Conservation (phyloP, 2,113 vertebrate genomes). For the Trachemys scripta region DNA sequence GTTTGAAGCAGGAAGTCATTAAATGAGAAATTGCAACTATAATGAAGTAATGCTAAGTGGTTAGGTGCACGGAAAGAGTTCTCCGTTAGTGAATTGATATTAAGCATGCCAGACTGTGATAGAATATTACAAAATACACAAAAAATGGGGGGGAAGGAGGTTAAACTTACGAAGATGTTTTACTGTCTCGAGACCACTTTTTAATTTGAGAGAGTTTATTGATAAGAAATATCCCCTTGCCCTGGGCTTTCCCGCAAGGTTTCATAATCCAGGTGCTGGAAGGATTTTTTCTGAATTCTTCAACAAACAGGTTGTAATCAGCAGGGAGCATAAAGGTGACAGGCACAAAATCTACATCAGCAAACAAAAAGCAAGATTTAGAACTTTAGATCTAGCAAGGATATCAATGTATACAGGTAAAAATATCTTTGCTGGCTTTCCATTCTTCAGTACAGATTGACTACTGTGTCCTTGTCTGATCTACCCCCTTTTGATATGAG, state of each 20-base stretch:
- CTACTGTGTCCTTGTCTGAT: background rate
- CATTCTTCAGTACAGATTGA: background rate
- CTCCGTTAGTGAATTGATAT: background rate
- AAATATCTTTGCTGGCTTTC: background rate
- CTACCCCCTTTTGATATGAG: background rate
- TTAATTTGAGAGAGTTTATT: constrained; percentile 99
- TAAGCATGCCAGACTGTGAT: background rate
- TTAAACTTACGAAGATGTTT: constrained; percentile 91
- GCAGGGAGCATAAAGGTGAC: constrained; percentile 98
- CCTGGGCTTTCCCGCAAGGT: constrained; percentile 97
- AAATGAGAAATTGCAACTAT: background rate
- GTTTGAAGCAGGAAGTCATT: background rate
- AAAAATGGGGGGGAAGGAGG: background rate
- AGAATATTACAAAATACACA: background rate
- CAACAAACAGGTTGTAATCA: constrained; percentile 97
- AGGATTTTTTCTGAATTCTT: constrained; percentile 96
- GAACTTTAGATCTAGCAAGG: background rate
- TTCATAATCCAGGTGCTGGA: constrained; percentile 99
- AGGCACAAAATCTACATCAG: constrained; percentile 91
- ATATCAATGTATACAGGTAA: background rate
- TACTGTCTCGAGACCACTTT: constrained; percentile 98
- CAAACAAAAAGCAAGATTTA: background rate
- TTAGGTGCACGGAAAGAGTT: background rate
- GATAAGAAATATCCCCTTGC: constrained; percentile 98
- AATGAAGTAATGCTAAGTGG: background rate